Percentiles rank a stretch among this genome's conserved stretches.
phyloP scores from a whole-genome alignment of 2,797 vertebrate species.

The Pangasius larnaudii region DNA sequence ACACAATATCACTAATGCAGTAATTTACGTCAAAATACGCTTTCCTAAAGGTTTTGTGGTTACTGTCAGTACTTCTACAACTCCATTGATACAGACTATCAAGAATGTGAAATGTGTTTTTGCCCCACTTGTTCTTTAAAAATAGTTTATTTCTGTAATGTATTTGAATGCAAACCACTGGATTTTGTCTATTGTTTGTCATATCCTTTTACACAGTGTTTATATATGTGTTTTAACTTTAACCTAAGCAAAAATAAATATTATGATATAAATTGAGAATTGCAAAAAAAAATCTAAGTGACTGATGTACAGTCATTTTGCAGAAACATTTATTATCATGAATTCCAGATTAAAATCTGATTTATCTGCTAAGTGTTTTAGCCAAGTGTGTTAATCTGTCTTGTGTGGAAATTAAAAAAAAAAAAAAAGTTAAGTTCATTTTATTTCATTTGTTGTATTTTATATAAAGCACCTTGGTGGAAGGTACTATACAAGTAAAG shows the following conservation, averaged over 20 bases:
- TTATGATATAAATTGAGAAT: not conserved
- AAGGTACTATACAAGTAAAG: not conserved
- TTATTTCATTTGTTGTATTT: not conserved
- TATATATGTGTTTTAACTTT: not conserved
- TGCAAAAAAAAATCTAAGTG: not conserved
- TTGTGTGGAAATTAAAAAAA: not conserved
- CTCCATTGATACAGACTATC: not conserved
- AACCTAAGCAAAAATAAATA: not conserved
- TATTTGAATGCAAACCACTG: no score
- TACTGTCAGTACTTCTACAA: not conserved
- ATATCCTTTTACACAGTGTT: not conserved
- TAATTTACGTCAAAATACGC: not conserved
- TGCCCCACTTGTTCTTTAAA: not conserved
- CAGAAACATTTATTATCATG: not conserved
- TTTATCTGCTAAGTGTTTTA: not conserved
- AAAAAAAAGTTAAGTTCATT: no score
- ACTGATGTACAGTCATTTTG: not conserved
- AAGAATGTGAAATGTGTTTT: not conserved
- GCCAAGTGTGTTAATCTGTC: not conserved
- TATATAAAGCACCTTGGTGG: not conserved
- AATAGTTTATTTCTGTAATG: not conserved
- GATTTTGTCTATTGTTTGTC: not conserved
- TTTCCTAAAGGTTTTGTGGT: not conserved
- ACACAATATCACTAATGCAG: not conserved
- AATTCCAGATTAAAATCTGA: not conserved